These are phyloP conservation scores for Tinea trinotella DNA, from an alignment of 2,888 invertebrate species.

Conservation along the genomic window DNA sequence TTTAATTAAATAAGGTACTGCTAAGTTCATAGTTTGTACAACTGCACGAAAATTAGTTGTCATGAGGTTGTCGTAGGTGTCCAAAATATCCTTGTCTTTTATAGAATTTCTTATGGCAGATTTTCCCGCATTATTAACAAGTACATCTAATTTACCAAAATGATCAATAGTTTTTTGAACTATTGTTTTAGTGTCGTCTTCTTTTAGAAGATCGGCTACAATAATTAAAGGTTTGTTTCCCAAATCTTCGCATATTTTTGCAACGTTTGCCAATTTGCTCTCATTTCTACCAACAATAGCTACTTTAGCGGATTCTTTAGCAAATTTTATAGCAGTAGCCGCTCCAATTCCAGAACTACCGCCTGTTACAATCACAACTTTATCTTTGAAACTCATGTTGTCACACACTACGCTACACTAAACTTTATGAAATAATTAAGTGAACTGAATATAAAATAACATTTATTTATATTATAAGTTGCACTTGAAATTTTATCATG, in stretches of 20 bases:
- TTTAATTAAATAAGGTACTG: constrained; percentile 23
- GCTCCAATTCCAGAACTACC: constrained; percentile 80
- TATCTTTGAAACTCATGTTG: constrained; percentile 57
- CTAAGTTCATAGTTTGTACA: constrained; percentile 20
- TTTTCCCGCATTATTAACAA: constrained; percentile 22
- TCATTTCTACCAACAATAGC: constrained; percentile 77
- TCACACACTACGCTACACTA: too few species aligned
- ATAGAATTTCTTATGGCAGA: not conserved
- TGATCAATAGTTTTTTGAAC: constrained; percentile 19
- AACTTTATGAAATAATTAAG: too few species aligned
- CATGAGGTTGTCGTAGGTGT: constrained; percentile 18
- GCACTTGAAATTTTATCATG: too few species aligned
- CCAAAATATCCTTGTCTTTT: not conserved
- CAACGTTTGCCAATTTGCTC: constrained; percentile 72
- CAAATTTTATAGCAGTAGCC: constrained; percentile 73
- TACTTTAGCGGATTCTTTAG: constrained; percentile 71
- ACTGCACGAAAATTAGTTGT: constrained; percentile 13
- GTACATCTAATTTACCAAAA: constrained; percentile 19
- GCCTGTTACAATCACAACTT: constrained; percentile 73
- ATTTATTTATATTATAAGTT: too few species aligned
- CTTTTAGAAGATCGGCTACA: constrained; percentile 18
- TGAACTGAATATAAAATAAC: too few species aligned
- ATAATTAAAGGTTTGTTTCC: constrained; percentile 23
- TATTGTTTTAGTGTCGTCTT: constrained; percentile 17
- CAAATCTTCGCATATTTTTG: constrained; percentile 25